These are phyloP conservation scores for Scaeva pyrastri DNA, from an alignment of 2,888 invertebrate species.

Conservation along the genomic window DNA sequence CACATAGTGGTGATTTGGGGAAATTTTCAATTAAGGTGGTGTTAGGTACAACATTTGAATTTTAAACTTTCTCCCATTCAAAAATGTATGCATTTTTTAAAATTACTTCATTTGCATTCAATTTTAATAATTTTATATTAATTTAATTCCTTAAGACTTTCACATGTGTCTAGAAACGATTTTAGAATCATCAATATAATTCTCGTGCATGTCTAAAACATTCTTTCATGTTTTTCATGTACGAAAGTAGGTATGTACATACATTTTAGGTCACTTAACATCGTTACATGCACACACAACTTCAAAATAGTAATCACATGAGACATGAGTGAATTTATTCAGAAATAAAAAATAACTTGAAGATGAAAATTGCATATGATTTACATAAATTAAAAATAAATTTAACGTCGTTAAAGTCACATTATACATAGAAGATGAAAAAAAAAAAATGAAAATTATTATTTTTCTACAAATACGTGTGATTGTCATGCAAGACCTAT, in stretches of 20 bases:
- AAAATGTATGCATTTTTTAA: too few relatives aligned
- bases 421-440: neutral
- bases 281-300: slow-evolving; percentile 2
- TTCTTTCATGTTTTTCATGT: neutral
- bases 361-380: slow-evolving; percentile 19
- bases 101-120: too few relatives aligned
- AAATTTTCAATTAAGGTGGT: too few relatives aligned
- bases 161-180: neutral
- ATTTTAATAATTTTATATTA: slow-evolving; percentile 4
- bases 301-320: neutral
- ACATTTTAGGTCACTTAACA: neutral
- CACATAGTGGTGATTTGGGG: too few relatives aligned
- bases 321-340: neutral
- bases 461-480: neutral
- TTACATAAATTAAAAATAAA: slow-evolving; percentile 27
- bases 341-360: neutral
- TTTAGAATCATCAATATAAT: slow-evolving; percentile 11
- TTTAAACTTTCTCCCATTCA: too few relatives aligned
- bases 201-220: slow-evolving; percentile 1
- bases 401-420: slow-evolving; percentile 5
- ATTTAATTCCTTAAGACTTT: neutral
- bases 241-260: neutral
- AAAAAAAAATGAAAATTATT: neutral
- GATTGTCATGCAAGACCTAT: neutral
- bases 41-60: too few relatives aligned